phyloP scores from a whole-genome alignment of 1,140 invertebrate genomes.

The Brachionus asplanchnoidis region DNA sequence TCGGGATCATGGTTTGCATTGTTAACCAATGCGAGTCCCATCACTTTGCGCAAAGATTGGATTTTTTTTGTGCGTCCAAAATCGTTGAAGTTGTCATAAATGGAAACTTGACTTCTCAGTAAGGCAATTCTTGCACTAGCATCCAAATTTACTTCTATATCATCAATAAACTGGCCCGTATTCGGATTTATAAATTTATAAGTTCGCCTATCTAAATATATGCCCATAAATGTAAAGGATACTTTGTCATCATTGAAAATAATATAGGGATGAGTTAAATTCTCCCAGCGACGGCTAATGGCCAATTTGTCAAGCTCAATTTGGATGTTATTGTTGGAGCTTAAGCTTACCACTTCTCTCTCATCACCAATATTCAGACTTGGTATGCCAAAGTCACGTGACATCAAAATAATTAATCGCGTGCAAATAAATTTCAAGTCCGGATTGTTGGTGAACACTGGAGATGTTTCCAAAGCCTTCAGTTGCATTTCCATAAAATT shows the following conservation, averaged over 20 bases:
- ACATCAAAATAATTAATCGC: constrained; percentile 7
- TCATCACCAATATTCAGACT: constrained; percentile 12
- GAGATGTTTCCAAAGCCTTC: constrained; percentile 48
- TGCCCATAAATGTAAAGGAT: constrained; percentile 30
- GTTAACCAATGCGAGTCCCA: background rate
- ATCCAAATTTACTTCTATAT: background rate
- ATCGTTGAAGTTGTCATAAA: constrained; percentile 29
- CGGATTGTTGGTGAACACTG: background rate
- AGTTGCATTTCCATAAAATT: constrained; percentile 53
- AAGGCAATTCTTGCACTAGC: background rate
- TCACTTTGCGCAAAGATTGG: background rate
- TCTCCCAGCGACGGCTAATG: background rate
- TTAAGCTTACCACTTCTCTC: background rate
- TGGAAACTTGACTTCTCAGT: background rate
- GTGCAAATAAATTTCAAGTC: background rate
- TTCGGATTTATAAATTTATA: constrained; percentile 23
- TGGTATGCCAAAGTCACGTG: constrained; percentile 11
- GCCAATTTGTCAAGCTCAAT: background rate
- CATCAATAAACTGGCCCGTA: background rate
- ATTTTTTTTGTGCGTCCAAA: background rate
- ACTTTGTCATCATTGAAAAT: background rate
- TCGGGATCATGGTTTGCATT: constrained; percentile 3
- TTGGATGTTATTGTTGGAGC: background rate
- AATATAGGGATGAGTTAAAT: constrained; percentile 24
- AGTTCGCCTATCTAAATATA: constrained; percentile 6